These are phyloP conservation scores for Agriotes lineatus DNA, from an alignment of 2,888 invertebrate genomes.

Conservation along the genomic window DNA sequence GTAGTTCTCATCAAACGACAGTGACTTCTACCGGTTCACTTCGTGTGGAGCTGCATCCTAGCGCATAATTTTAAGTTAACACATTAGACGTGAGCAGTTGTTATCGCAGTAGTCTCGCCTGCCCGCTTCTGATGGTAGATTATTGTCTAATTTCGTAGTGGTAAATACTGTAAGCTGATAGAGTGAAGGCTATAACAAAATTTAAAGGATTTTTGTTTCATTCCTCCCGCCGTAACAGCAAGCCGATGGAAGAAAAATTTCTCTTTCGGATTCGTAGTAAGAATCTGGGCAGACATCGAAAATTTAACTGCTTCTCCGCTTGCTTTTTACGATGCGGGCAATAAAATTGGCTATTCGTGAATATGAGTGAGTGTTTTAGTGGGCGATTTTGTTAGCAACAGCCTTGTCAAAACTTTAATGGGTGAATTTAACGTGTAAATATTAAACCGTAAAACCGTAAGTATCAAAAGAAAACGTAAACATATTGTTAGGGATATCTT, in stretches of 20 bases:
- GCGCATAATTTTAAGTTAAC: neutral
- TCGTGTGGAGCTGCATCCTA: neutral
- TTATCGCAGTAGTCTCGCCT: neutral
- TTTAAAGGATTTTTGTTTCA: too few relatives aligned
- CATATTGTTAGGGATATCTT: conserved; percentile 34
- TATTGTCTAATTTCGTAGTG: too few relatives aligned
- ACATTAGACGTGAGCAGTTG: neutral
- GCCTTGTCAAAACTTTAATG: conserved; percentile 28
- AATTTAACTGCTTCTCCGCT: too few relatives aligned
- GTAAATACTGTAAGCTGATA: too few relatives aligned
- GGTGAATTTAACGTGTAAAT: conserved; percentile 28
- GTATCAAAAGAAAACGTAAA: conserved; percentile 32
- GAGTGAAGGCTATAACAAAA: too few relatives aligned
- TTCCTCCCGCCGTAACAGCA: too few relatives aligned
- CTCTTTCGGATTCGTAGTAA: too few relatives aligned
- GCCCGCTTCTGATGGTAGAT: neutral
- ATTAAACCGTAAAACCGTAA: conserved; percentile 30
- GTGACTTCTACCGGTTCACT: neutral
- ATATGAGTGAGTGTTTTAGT: too few relatives aligned
- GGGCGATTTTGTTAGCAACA: neutral
- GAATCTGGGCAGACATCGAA: too few relatives aligned
- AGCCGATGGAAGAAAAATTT: too few relatives aligned
- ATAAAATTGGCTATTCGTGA: too few relatives aligned
- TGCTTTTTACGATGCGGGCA: too few relatives aligned
- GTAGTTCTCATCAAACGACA: neutral